These are phyloP conservation scores for Tapirus indicus DNA, from an alignment of 2,797 vertebrate species.

Conservation along the genomic window DNA sequence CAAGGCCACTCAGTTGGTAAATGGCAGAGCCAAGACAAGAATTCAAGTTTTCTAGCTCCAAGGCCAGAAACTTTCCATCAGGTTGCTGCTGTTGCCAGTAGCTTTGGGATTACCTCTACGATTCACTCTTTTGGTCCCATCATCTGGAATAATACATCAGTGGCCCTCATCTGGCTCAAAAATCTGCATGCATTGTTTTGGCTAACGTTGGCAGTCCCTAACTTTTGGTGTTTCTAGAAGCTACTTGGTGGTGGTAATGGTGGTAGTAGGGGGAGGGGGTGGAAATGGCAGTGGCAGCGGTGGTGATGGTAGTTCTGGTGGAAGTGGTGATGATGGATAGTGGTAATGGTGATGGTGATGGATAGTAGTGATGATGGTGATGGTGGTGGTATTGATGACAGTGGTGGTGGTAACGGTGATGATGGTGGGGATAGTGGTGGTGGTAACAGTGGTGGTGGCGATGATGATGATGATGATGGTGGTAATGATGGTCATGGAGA, in stretches of 20 bases:
- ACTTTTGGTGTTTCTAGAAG: not conserved
- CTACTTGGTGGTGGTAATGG: not conserved
- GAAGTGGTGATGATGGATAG: not conserved
- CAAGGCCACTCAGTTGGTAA: not conserved
- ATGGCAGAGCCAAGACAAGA: not conserved
- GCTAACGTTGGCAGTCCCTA: not conserved
- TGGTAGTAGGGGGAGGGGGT: accelerated
- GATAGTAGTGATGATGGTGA: not conserved
- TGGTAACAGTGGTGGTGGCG: accelerated
- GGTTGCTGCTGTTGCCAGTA: not conserved
- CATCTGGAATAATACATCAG: not conserved
- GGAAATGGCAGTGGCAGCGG: accelerated
- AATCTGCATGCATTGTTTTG: not conserved
- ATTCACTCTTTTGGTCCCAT: not conserved
- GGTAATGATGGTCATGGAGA: accelerated
- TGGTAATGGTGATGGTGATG: not conserved
- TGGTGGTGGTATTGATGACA: accelerated
- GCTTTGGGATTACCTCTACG: not conserved
- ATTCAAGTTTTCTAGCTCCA: not conserved
- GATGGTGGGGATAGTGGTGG: accelerated
- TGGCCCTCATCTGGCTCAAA: not conserved
- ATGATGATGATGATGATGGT: accelerated
- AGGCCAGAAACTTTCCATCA: not conserved
- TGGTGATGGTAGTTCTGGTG: too few relatives aligned
- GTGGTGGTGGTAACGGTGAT: accelerated